phyloP scores from a whole-genome alignment of 1,140 invertebrate genomes.

The Lucilia sericata region DNA sequence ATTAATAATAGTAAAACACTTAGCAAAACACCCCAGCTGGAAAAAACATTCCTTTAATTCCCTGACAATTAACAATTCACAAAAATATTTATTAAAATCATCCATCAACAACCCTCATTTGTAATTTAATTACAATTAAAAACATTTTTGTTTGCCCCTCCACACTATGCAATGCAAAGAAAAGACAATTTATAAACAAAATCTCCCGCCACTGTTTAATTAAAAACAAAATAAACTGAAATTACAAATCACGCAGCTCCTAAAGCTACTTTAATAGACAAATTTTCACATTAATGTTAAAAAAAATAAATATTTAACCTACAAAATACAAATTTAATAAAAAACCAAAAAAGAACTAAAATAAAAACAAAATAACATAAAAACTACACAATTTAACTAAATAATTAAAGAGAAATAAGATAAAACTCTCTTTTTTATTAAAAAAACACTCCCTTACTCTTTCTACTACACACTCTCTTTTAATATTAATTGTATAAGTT shows the following conservation, averaged over 20 bases:
- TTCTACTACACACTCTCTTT: not conserved
- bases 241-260: not conserved
- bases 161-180: not conserved
- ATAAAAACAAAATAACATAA: not conserved
- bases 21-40: too few relatives aligned
- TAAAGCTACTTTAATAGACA: not conserved
- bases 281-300: not conserved
- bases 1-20: too few relatives aligned
- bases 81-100: not conserved
- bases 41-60: too few relatives aligned
- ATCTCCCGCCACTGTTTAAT: conserved; percentile 1
- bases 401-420: not conserved
- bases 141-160: not conserved
- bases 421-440: not conserved
- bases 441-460: not conserved
- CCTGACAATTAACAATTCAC: not conserved
- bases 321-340: conserved; percentile 6
- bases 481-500: conserved; percentile 3
- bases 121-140: not conserved
- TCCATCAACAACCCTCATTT: not conserved
- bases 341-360: not conserved
- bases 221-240: not conserved
- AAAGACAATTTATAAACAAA: conserved; percentile 8
- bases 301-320: not conserved
- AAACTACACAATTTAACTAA: not conserved